Percentiles rank a stretch among this genome's conserved stretches.
Conservation (phyloP, 1,140 invertebrate genomes). For the Brachionus asplanchnoidis region DNA sequence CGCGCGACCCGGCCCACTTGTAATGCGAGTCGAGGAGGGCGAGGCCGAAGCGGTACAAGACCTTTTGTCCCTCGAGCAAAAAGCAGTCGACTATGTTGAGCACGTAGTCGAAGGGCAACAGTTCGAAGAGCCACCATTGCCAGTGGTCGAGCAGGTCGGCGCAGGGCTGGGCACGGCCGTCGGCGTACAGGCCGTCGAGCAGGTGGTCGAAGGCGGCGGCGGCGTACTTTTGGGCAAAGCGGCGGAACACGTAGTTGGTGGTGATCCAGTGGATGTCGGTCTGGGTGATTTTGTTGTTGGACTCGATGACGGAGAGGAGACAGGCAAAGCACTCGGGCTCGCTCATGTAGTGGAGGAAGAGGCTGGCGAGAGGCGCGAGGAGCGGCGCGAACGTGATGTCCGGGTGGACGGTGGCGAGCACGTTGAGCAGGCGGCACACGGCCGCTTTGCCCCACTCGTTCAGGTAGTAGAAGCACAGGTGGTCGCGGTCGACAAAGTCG, state of each 20-base stretch:
- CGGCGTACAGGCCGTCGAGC: background rate
- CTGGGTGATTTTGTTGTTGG: constrained; percentile 37
- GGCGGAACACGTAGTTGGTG: constrained; percentile 13
- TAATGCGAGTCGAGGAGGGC: background rate
- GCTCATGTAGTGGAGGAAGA: constrained; percentile 37
- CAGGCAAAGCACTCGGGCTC: constrained; percentile 35
- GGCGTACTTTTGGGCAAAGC: constrained; percentile 37
- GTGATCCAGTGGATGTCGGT: constrained; percentile 40
- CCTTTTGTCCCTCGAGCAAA: constrained; percentile 34
- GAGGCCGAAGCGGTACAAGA: background rate
- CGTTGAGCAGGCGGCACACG: constrained; percentile 16
- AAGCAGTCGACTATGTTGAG: constrained; percentile 34
- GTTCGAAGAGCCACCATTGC: constrained; percentile 34
- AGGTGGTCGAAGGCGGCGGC: background rate
- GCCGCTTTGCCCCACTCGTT: constrained; percentile 20
- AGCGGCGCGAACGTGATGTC: constrained; percentile 41
- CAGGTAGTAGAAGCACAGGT: constrained; percentile 18
- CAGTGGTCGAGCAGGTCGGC: constrained; percentile 13
- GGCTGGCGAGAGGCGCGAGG: background rate
- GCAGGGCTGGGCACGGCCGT: background rate
- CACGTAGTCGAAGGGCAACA: constrained; percentile 4
- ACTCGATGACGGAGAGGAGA: constrained; percentile 13
- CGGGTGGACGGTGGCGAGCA: constrained; percentile 28
- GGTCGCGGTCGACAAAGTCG: constrained; percentile 32
- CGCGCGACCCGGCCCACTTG: background rate